Evolutionary conservation across 1,140 invertebrate genomes (phyloP).

Genomic region (Monomorium pharaonis): DNA sequence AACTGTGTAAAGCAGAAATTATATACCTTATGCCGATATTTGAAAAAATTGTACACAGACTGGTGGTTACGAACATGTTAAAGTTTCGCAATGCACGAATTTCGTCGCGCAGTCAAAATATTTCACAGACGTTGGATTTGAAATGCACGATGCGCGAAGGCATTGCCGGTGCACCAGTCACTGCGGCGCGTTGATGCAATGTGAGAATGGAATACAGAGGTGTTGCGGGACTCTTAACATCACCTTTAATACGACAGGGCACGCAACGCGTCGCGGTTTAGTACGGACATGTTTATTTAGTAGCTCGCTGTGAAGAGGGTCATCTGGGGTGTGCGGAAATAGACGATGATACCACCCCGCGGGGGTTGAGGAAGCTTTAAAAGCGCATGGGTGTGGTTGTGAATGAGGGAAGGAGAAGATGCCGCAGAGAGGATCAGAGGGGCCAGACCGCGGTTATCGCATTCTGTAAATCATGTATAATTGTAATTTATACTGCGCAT

Average conservation of each 20-base stretch:
- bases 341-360: slow-evolving; percentile 52
- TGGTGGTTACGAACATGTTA: background rate
- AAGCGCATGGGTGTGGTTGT: background rate
- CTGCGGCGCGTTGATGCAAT: background rate
- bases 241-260: slow-evolving; percentile 15
- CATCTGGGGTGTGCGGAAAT: slow-evolving; percentile 53
- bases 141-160: background rate
- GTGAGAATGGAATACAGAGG: slow-evolving; percentile 12
- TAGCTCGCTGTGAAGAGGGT: slow-evolving; percentile 38
- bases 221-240: slow-evolving; percentile 29
- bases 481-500: slow-evolving; percentile 77
- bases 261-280: slow-evolving; percentile 56
- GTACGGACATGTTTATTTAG: slow-evolving; percentile 74
- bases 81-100: background rate
- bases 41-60: background rate
- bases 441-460: slow-evolving; percentile 57
- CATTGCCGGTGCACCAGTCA: background rate
- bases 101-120: background rate
- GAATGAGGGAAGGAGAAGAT: slow-evolving; percentile 4
- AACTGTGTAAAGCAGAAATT: background rate
- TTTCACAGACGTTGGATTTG: background rate
- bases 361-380: slow-evolving; percentile 21
- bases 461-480: slow-evolving; percentile 76
- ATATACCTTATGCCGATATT: background rate
- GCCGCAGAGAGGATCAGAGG: background rate